Conservation (phyloP, 2,797 vertebrate species). For the Acrocephalus scirpaceus region DNA sequence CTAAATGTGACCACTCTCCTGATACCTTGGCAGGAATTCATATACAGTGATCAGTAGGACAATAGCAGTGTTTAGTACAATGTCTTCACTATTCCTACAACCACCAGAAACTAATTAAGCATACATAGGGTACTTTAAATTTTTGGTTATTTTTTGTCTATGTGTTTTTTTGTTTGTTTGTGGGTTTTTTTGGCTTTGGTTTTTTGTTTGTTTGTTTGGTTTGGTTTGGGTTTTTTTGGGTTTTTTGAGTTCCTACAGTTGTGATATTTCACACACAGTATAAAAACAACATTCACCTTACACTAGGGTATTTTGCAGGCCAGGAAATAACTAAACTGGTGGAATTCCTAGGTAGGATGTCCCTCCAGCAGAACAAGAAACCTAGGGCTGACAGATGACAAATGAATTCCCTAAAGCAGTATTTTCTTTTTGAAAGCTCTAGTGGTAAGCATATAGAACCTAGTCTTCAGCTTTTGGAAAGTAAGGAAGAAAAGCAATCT, state of each 20-base stretch:
- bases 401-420: not conserved
- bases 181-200: too few species aligned
- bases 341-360: not conserved
- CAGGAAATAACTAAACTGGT: not conserved
- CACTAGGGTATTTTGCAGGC: not conserved
- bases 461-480: not conserved
- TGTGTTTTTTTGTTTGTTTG: rapidly evolving
- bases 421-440: not conserved
- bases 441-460: not conserved
- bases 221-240: too few species aligned
- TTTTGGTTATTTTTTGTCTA: not conserved
- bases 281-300: not conserved
- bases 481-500: not conserved
- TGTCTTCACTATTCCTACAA: not conserved
- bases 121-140: not conserved
- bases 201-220: too few species aligned
- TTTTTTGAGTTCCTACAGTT: not conserved
- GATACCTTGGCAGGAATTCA: not conserved
- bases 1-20: not conserved
- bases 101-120: not conserved
- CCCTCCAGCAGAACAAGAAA: not conserved
- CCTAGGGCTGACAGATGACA: not conserved
- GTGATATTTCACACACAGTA: not conserved
- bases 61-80: not conserved
- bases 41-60: rapidly evolving